Base-by-base conservation (phyloP, 2,113 vertebrate genomes). In the Tachysurus vachellii region DNA sequence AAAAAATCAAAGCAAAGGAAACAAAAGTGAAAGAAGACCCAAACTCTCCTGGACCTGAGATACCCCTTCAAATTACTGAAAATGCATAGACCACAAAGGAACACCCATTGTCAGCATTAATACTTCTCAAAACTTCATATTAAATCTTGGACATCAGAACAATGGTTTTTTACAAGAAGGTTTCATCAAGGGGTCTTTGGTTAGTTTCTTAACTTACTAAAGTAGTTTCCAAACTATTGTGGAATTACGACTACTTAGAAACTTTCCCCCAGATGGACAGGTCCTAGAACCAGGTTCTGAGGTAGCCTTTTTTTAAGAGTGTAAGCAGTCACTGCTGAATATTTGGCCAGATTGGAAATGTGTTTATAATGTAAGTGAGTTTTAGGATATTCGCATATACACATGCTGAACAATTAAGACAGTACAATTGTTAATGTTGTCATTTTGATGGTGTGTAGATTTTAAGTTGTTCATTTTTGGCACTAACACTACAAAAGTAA, bases 1-100 rank as follows among this genome's bases (percentile, higher is more conserved):
- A 91, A 85, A 88, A 54, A 83, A 26, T 21, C 92, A 89, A 87
- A 86, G 56, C 5, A 90, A 83, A 87, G 90, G 17, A 88, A 53
- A 0, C 81, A 23, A 71, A 83, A n/a, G 85, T 56, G 36, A 87
- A 82, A 62, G 42, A 82, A 82, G 80, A 87, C 28, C 1, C 10
- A 47, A 87, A 57, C 16, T 14, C 86, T 77, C 10, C 81, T 68
- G 86, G 86, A 68, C 59, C 59, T 77, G 91, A 89, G 0, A 0
- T n/a, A 13, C 90, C 94, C 53, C 92, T 94, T 84, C 90, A 85
- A 28, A 90, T 1, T 1, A 89, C 92, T 62, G 93, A 95, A 88
- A 89, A 93, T 91, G 59, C 62, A 59, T 87, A 83, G 44, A 54
- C 23, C 73, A 36, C 16, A 73, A 71, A 61, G 71, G 56, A 64